Evolutionary conservation across 2,888 invertebrate genomes (phyloP).

Genomic region (Trichopoda pennipes): DNA sequence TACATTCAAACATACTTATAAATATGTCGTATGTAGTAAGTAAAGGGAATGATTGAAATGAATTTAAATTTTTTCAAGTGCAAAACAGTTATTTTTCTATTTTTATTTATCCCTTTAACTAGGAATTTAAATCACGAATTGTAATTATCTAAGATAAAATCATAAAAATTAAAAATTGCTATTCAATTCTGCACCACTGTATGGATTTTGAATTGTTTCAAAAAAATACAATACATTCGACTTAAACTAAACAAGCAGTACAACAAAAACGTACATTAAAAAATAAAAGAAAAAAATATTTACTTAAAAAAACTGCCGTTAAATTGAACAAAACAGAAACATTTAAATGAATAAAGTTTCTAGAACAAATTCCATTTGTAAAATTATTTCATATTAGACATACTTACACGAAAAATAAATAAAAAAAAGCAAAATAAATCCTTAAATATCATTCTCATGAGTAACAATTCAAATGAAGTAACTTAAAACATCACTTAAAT

Average conservation of each 20-base stretch:
- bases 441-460: conserved; percentile 42
- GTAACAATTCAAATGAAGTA: neutral
- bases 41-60: neutral
- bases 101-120: neutral
- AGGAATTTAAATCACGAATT: neutral
- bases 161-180: too few relatives aligned
- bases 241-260: conserved; percentile 8
- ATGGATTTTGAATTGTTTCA: too few relatives aligned
- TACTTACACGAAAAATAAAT: neutral
- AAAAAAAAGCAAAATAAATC: conserved; percentile 33
- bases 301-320: conserved; percentile 64
- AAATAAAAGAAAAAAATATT: conserved; percentile 3
- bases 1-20: neutral
- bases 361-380: conserved; percentile 45
- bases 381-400: conserved; percentile 36
- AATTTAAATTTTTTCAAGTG: neutral
- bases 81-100: neutral
- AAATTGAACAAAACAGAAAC: conserved; percentile 44
- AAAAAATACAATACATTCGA: too few relatives aligned
- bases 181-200: too few relatives aligned
- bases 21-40: neutral
- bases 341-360: conserved; percentile 1
- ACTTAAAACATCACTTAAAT: neutral
- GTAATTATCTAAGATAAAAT: neutral
- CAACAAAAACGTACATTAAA: conserved; percentile 2